A percentile compares a stretch with the other conserved stretches of the same genome.
These are phyloP conservation scores for Campopleginae sp. DNA, from an alignment of 2,888 invertebrate species.

Conservation along the genomic window DNA sequence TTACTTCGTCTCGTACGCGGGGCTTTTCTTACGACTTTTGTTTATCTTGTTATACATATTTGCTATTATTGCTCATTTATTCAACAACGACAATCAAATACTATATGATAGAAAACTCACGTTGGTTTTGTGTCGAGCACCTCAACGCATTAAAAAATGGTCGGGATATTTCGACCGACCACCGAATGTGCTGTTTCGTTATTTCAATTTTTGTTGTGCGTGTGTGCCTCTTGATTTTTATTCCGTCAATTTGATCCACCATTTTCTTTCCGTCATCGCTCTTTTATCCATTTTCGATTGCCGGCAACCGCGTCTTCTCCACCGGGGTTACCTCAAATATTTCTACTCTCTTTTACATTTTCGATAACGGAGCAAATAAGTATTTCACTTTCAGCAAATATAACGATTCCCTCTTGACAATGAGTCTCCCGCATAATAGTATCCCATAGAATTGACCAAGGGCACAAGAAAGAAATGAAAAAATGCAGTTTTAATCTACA, in stretches of 20 bases:
- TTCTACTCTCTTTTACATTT: not conserved
- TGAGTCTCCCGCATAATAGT: not conserved
- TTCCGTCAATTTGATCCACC: slow-evolving; percentile 13
- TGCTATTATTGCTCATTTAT: slow-evolving; percentile 45
- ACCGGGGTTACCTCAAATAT: not conserved
- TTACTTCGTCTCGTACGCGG: slow-evolving; percentile 73
- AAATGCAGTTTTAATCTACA: not conserved
- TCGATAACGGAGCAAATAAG: not conserved
- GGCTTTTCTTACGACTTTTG: slow-evolving; percentile 67
- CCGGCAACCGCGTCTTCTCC: slow-evolving; percentile 87
- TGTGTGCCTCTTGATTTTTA: slow-evolving; percentile 40
- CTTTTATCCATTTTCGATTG: slow-evolving; percentile 9
- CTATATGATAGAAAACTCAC: slow-evolving; percentile 60
- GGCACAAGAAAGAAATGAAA: not conserved
- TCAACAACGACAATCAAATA: slow-evolving; percentile 22
- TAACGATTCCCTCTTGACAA: not conserved
- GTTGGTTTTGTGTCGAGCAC: slow-evolving; percentile 82
- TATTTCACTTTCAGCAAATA: slow-evolving; percentile 13
- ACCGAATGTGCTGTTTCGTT: slow-evolving; percentile 31
- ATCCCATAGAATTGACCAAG: not conserved
- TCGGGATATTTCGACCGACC: slow-evolving; percentile 42
- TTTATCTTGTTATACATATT: slow-evolving; percentile 58
- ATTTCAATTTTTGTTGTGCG: slow-evolving; percentile 43
- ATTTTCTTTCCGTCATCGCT: not conserved
- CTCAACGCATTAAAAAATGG: slow-evolving; percentile 71